These are phyloP conservation scores for Pyrgilauda ruficollis DNA, from an alignment of 2,113 vertebrate species.

Conservation along the genomic window DNA sequence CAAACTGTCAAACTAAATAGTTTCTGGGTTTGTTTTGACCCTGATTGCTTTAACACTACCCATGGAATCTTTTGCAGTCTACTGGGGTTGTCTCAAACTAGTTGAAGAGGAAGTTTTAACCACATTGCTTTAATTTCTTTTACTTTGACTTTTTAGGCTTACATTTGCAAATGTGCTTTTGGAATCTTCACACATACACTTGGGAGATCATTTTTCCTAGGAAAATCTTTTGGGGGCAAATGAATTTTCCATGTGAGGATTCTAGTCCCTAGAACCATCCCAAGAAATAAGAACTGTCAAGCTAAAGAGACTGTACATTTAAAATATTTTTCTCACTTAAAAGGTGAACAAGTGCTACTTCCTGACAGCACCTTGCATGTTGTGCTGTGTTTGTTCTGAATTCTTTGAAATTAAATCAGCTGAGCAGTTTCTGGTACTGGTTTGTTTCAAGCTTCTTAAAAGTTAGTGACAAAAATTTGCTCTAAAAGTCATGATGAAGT, in stretches of 20 bases:
- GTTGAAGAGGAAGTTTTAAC: conserved; percentile 50
- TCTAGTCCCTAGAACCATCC: not conserved
- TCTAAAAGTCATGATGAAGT: not conserved
- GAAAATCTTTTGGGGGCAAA: conserved; percentile 60
- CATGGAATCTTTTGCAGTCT: conserved; percentile 45
- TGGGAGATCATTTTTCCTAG: conserved; percentile 50
- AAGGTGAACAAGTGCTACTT: not conserved
- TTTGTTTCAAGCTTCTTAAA: not conserved
- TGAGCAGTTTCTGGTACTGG: not conserved
- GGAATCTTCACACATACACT: conserved; percentile 16
- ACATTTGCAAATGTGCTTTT: conserved; percentile 63
- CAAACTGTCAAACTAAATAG: not conserved
- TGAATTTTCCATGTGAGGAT: conserved; percentile 54
- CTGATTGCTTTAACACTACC: conserved; percentile 60
- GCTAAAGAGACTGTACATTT: not conserved
- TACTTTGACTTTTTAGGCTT: conserved; percentile 19
- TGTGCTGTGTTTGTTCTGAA: not conserved
- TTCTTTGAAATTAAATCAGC: not conserved
- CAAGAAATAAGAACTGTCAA: not conserved
- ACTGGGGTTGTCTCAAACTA: conserved; percentile 18
- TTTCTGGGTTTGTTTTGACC: conserved; percentile 44
- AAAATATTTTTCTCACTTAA: conserved; percentile 20
- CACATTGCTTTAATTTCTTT: conserved; percentile 43
- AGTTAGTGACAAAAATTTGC: not conserved
- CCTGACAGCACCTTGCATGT: not conserved